Percentiles rank a stretch among this genome's conserved stretches.
Evolutionary conservation across 1,140 invertebrate genomes (phyloP).

Genomic region (Caenorhabditis tropicalis): DNA sequence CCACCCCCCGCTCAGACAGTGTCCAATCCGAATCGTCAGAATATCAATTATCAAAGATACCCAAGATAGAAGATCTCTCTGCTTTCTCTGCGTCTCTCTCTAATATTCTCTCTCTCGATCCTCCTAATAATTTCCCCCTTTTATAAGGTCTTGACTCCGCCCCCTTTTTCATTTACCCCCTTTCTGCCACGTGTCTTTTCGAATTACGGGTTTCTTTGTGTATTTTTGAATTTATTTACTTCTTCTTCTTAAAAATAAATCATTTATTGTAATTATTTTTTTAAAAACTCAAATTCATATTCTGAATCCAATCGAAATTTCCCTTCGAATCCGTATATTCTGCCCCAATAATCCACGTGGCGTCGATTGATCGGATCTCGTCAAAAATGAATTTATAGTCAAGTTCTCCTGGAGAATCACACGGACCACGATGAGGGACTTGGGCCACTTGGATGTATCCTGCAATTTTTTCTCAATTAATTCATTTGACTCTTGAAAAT

Average conservation of each 20-base stretch:
- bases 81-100: background rate
- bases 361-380: background rate
- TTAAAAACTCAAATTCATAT: background rate
- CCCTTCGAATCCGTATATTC: background rate
- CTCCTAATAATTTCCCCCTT: background rate
- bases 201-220: background rate
- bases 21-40: constrained; percentile 22
- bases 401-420: background rate
- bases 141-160: background rate
- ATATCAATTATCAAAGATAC: constrained; percentile 36
- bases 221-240: constrained; percentile 11
- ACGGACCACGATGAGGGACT: background rate
- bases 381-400: constrained; percentile 16
- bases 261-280: no score
- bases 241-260: background rate
- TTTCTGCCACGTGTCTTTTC: constrained; percentile 18
- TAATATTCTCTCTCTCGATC: background rate
- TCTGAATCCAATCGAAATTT: background rate
- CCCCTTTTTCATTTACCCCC: no score
- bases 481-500: constrained; percentile 46
- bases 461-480: constrained; percentile 1
- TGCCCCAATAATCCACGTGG: background rate
- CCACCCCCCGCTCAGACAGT: background rate
- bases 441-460: constrained; percentile 52
- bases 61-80: constrained; percentile 23